Percentiles rank a stretch among this genome's conserved stretches.
Evolutionary conservation across 2,113 vertebrate species (phyloP).

Genomic region (Bombycilla garrulus): DNA sequence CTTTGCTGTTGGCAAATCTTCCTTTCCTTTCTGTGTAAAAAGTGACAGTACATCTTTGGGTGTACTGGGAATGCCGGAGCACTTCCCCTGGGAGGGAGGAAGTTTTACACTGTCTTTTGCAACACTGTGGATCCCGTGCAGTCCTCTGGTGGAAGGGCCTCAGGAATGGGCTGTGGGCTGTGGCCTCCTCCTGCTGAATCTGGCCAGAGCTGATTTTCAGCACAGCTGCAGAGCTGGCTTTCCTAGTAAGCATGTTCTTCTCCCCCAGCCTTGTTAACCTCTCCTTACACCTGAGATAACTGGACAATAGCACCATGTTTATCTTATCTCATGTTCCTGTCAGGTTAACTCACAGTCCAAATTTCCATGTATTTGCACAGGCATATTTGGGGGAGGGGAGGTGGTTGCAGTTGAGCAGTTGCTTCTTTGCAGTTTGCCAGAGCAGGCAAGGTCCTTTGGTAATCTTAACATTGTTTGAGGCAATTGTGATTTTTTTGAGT

Average conservation of each 20-base stretch:
- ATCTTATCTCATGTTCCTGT: background rate
- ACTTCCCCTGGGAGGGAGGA: background rate
- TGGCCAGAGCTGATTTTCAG: background rate
- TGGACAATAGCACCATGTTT: background rate
- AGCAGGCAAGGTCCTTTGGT: accelerated
- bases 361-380: background rate
- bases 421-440: background rate
- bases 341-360: background rate
- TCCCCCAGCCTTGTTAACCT: background rate
- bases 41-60: background rate
- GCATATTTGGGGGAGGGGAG: accelerated
- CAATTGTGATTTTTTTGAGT: background rate
- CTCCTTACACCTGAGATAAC: background rate
- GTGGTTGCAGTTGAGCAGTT: background rate
- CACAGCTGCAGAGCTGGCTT: background rate
- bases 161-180: too few species aligned
- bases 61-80: too few species aligned
- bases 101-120: background rate
- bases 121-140: too few species aligned
- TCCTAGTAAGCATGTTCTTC: background rate
- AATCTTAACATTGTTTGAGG: background rate
- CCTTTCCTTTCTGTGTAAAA: background rate
- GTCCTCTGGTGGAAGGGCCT: too few species aligned
- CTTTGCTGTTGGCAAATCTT: background rate
- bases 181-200: too few species aligned